Evolutionary conservation across 2,797 vertebrate species (phyloP).

Genomic region (Halcyon smyrnensis): DNA sequence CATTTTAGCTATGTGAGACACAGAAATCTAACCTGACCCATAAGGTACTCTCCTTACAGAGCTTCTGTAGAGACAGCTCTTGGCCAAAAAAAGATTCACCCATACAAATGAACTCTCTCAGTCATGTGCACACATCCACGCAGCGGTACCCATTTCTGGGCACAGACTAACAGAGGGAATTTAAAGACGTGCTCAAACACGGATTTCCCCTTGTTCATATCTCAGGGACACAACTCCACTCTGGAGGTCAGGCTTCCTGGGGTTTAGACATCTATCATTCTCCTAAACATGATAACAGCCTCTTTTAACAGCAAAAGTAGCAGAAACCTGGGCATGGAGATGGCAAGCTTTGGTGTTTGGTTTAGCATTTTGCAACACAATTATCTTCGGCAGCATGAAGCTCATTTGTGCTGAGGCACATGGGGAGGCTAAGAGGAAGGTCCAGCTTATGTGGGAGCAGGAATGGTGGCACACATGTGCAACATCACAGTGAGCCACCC

Average conservation of each 20-base stretch:
- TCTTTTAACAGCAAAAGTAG: background rate
- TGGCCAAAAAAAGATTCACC: background rate
- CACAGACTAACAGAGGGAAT: rapidly evolving
- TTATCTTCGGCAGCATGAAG: background rate
- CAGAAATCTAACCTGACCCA: background rate
- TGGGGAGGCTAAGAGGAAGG: background rate
- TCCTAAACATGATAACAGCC: background rate
- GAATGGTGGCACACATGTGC: rapidly evolving
- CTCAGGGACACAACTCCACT: background rate
- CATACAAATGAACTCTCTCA: rapidly evolving
- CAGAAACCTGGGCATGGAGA: background rate
- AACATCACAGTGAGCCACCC: background rate
- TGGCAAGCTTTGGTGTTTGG: background rate
- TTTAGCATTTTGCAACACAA: background rate
- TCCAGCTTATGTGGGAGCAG: background rate
- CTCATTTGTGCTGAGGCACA: rapidly evolving
- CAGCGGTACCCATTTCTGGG: background rate
- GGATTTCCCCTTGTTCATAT: background rate
- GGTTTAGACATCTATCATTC: background rate
- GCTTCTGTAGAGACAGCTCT: background rate
- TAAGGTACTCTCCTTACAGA: background rate
- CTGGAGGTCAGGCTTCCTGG: background rate
- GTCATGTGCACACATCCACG: background rate
- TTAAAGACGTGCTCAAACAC: background rate
- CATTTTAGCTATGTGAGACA: background rate